Base-by-base conservation (phyloP, 2,888 invertebrate genomes). In the Lycaena phlaeas region DNA sequence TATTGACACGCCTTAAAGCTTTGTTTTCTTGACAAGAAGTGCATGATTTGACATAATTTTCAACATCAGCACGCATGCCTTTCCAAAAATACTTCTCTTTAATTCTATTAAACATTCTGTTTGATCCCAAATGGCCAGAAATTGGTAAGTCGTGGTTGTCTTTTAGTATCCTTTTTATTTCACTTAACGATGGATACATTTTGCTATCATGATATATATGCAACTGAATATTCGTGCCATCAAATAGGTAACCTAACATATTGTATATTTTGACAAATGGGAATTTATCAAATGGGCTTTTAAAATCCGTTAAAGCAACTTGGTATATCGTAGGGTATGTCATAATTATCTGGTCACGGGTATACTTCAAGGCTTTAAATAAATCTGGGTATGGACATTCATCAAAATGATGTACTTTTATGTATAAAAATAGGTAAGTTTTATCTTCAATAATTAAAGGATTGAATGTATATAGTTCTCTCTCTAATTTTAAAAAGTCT, bases 211-310 rank as follows among this genome's bases (percentile, higher is more conserved):
- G 28, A 28, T 28, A 28, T 2, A 28, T 10, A n/a, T 28, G 28
- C 2, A 14, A 27, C 10, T 27, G 11, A 17, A 38, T 38, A 11
- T 17, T 27, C 14, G 38, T 38, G 14, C 7, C 9, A n/a, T 38
- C 26, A 15, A 38, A 38, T 3, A 38, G 38, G 14, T 27, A 38
- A 3, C n/a, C n/a, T n/a, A n/a, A n/a, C n/a, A n/a, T n/a, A n/a
- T n/a, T n/a, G n/a, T n/a, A n/a, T n/a, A n/a, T n/a, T n/a, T n/a
- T n/a, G n/a, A n/a, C n/a, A n/a, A n/a, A n/a, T n/a, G n/a, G n/a
- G n/a, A n/a, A n/a, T n/a, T n/a, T n/a, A n/a, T n/a, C n/a, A 37
- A 46, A 46, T 10, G 46, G 46, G 7, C 38, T 38, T 26, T 28
- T 41, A 22, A 46, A 46, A 9, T 44, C 42, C 1, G 43, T 27